phyloP scores from a whole-genome alignment of 2,113 vertebrate genomes.

The Rattus rattus region DNA sequence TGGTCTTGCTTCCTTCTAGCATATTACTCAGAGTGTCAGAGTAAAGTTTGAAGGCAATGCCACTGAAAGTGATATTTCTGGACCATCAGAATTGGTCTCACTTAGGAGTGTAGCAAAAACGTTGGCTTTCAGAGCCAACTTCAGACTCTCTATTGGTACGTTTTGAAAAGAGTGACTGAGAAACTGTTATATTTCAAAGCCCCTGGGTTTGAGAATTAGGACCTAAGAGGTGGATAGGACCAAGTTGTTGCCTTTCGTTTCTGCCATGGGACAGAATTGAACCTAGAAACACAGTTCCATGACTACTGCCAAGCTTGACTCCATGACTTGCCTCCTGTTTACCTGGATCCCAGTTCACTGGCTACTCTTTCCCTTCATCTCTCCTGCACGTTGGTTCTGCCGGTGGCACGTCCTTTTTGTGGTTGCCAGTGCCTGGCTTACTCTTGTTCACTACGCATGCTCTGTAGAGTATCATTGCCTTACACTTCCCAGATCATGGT shows the following conservation, averaged over 20 bases:
- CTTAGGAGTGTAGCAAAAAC: not conserved
- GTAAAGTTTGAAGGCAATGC: not conserved
- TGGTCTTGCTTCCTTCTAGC: not conserved
- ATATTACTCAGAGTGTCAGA: not conserved
- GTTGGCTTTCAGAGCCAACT: not conserved
- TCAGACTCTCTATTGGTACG: not conserved
- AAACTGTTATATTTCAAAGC: not conserved
- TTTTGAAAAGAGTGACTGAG: not conserved
- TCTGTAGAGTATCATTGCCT: too few species aligned
- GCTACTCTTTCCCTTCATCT: not conserved
- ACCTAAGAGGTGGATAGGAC: not conserved
- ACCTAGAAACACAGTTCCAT: not conserved
- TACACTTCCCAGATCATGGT: not conserved
- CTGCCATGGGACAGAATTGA: not conserved
- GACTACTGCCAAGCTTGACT: not conserved
- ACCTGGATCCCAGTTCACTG: not conserved
- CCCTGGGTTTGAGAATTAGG: too few species aligned
- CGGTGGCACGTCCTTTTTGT: not conserved
- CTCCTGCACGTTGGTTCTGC: not conserved
- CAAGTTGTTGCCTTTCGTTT: too few species aligned
- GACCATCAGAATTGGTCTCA: not conserved
- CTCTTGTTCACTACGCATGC: not conserved
- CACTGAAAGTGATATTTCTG: too few species aligned
- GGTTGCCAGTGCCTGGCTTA: not conserved
- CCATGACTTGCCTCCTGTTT: too few species aligned